Base-by-base conservation (phyloP, 2,888 invertebrate genomes). In the Anthrax anthrax region DNA sequence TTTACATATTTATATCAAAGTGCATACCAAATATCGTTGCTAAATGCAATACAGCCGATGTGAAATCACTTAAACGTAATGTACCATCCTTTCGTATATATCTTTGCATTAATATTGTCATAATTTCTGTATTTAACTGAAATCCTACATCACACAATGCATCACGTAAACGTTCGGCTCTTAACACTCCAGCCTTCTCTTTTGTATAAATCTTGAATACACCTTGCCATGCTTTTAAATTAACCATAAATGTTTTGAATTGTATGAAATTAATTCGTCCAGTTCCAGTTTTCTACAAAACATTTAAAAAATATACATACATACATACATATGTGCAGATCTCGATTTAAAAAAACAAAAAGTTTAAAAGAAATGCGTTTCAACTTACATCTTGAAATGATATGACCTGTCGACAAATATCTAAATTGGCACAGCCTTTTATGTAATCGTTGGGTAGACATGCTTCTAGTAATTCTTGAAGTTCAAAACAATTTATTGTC, bases 71-170 rank as follows among this genome's bases (percentile, higher is more conserved):
- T 60, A 92, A 87, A 55, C 92, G 72, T 39, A 92, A 72, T 47
- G 90, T 91, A 37, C 91, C 91, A 63, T 92, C 92, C 64, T 91
- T 91, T 53, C 91, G 75, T 84, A 91, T 91, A 58, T 90, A 91
- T 51, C 89, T 74, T 52, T 91, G 72, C 50, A 90, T 81, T 10
- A 92, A 72, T 42, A 87, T 77, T 9, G 85, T 81, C 61, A 92
- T 72, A 27, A 88, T 85, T 51, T 86, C 84, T 48, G 86, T 85
- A 56, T 84, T 89, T 23, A 92, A 70, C 57, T 86, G 84, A 61
- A 91, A 92, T 4, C 92, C 91, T 16, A 91, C 84, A 70, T 91
- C 90, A 18, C 80, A 71, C 2, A 92, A 69, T 1, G 90, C 89
- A 59, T 91, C 90, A 29, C 84, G 72, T 45, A 91, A 70, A 51